These are phyloP conservation scores for Meloidogyne hapla DNA, from an alignment of 1,140 invertebrate genomes.

Conservation along the genomic window DNA sequence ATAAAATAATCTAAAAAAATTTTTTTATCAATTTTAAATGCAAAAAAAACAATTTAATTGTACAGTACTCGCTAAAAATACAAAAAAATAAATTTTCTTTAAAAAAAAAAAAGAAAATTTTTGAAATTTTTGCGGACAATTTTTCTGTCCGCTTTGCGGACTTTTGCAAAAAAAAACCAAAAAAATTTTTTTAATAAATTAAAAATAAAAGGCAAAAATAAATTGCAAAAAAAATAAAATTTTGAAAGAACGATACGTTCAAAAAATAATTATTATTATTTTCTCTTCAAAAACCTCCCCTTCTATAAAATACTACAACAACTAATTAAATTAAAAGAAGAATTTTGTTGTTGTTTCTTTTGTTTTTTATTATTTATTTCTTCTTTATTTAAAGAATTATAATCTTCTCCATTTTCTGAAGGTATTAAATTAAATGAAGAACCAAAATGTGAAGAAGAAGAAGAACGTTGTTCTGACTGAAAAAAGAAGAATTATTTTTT, in stretches of 20 bases:
- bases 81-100: no score
- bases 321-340: background rate
- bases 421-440: background rate
- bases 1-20: no score
- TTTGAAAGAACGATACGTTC: background rate
- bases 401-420: background rate
- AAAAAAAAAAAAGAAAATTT: no score
- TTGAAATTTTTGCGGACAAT: no score
- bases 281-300: background rate
- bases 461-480: background rate
- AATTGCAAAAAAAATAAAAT: background rate
- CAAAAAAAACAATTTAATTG: no score
- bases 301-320: background rate
- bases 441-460: background rate
- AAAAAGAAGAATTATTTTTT: background rate
- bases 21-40: no score
- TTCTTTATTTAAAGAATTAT: background rate
- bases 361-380: background rate
- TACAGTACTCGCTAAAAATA: no score
- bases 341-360: background rate
- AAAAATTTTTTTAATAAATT: background rate
- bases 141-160: no score
- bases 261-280: background rate
- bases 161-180: background rate
- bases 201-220: conserved; percentile 14